phyloP scores from a whole-genome alignment of 2,888 invertebrate genomes.

The Tetragnatha montana region DNA sequence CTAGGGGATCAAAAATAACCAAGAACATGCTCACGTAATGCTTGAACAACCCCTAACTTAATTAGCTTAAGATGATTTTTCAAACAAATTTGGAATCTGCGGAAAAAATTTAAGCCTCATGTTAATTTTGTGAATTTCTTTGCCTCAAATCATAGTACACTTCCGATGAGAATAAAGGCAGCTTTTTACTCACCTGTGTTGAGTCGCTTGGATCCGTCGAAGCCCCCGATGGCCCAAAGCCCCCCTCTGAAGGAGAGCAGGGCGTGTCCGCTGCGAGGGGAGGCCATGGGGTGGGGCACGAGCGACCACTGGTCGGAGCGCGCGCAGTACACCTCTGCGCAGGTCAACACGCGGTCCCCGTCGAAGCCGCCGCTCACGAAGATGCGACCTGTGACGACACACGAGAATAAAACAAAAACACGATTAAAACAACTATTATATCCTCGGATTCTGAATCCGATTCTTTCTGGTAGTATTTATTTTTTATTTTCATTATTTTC shows the following conservation, averaged over 20 bases:
- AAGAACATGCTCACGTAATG: no score
- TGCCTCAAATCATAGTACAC: background rate
- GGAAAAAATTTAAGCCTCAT: background rate
- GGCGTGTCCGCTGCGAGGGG: slow-evolving; percentile 86
- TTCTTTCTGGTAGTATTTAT: no score
- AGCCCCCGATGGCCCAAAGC: slow-evolving; percentile 87
- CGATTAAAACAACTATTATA: no score
- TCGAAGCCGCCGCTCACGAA: slow-evolving; percentile 89
- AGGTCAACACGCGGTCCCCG: slow-evolving; percentile 84
- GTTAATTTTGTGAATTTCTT: background rate
- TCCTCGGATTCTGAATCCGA: no score
- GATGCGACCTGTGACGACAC: slow-evolving; percentile 78
- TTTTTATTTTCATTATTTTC: no score
- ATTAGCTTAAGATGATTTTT: no score
- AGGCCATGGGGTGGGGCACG: slow-evolving; percentile 80
- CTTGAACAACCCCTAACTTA: no score
- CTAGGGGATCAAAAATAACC: no score
- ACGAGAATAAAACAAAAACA: no score
- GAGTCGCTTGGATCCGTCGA: slow-evolving; percentile 84
- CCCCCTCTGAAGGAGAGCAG: slow-evolving; percentile 82
- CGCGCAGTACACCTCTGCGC: slow-evolving; percentile 86
- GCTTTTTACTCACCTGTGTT: slow-evolving; percentile 79
- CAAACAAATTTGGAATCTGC: no score
- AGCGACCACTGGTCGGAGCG: slow-evolving; percentile 83
- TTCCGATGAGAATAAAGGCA: background rate